Percentiles rank a stretch among this genome's conserved stretches.
phyloP scores from a whole-genome alignment of 2,797 vertebrate genomes.

The Chrosomus eos region DNA sequence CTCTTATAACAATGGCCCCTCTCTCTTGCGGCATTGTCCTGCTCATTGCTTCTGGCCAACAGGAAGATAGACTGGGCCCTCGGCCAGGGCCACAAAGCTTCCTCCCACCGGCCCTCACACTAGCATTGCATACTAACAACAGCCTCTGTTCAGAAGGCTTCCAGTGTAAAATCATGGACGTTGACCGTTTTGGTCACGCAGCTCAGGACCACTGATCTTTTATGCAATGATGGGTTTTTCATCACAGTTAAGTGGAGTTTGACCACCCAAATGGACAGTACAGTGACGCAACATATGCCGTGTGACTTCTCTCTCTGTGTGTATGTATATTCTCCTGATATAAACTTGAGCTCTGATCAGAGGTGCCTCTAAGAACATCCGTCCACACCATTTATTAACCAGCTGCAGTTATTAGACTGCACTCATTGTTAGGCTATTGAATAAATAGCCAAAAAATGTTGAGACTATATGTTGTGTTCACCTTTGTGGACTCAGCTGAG shows the following conservation, averaged over 20 bases:
- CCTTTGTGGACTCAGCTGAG: conserved; percentile 18
- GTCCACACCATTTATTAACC: conserved; percentile 38
- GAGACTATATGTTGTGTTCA: conserved; percentile 16
- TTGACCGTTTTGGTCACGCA: conserved; percentile 42
- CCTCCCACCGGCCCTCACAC: conserved; percentile 59
- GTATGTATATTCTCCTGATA: conserved; percentile 38
- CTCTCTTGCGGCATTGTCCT: conserved; percentile 70
- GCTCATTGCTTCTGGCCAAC: conserved; percentile 54
- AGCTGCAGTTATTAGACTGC: conserved; percentile 5
- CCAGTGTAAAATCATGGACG: conserved; percentile 28
- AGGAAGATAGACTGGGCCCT: conserved; percentile 65
- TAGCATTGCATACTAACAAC: conserved; percentile 48
- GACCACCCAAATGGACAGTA: not conserved
- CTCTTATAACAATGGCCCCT: conserved; percentile 56
- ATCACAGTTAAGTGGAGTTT: not conserved
- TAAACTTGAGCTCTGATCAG: conserved; percentile 38
- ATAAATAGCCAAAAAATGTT: not conserved
- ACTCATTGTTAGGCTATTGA: conserved; percentile 16
- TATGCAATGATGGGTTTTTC: conserved; percentile 19
- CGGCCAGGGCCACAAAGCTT: conserved; percentile 58
- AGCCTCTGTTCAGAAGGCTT: conserved; percentile 43
- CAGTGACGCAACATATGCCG: not conserved
- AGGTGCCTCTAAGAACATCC: conserved; percentile 37
- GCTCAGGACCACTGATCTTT: conserved; percentile 32
- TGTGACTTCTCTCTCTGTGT: not conserved